Evolutionary conservation across 2,888 invertebrate genomes (phyloP).

Genomic region (Polymixis lichenea): DNA sequence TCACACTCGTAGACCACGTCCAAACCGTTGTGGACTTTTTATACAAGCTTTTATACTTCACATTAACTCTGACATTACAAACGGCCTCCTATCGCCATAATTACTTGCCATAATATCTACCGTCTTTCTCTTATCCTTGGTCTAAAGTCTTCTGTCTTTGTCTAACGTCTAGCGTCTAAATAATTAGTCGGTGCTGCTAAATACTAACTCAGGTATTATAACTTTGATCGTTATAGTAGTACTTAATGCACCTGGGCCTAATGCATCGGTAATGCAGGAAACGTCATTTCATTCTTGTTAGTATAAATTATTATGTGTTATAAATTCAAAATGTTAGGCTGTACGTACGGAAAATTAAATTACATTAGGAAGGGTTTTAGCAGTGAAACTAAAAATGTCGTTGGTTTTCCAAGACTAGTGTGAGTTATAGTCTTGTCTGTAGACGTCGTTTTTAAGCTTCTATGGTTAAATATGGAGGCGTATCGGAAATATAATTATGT

Average conservation of each 20-base stretch:
- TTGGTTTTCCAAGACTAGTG: background rate
- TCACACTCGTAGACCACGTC: slow-evolving; percentile 55
- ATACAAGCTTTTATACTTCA: slow-evolving; percentile 72
- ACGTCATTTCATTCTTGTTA: slow-evolving; percentile 56
- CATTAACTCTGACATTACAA: slow-evolving; percentile 85
- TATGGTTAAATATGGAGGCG: background rate
- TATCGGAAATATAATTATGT: slow-evolving; percentile 16
- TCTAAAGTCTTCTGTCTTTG: slow-evolving; percentile 65
- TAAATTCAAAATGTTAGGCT: slow-evolving; percentile 34
- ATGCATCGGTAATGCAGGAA: slow-evolving; percentile 67
- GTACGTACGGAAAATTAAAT: slow-evolving; percentile 8
- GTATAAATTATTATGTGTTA: slow-evolving; percentile 21
- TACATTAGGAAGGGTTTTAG: background rate
- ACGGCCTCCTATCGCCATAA: slow-evolving; percentile 78
- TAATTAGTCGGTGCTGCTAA: slow-evolving; percentile 70
- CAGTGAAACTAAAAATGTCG: background rate
- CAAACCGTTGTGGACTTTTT: slow-evolving; percentile 75
- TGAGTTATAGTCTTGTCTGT: background rate
- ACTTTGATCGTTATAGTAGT: slow-evolving; percentile 68
- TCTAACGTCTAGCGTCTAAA: slow-evolving; percentile 70
- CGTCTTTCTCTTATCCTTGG: slow-evolving; percentile 68
- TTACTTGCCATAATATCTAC: slow-evolving; percentile 68
- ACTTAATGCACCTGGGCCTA: slow-evolving; percentile 67
- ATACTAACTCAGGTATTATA: slow-evolving; percentile 68
- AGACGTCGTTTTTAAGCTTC: background rate